phyloP scores from a whole-genome alignment of 2,113 vertebrate species.

The Cyprinodon tularosa region DNA sequence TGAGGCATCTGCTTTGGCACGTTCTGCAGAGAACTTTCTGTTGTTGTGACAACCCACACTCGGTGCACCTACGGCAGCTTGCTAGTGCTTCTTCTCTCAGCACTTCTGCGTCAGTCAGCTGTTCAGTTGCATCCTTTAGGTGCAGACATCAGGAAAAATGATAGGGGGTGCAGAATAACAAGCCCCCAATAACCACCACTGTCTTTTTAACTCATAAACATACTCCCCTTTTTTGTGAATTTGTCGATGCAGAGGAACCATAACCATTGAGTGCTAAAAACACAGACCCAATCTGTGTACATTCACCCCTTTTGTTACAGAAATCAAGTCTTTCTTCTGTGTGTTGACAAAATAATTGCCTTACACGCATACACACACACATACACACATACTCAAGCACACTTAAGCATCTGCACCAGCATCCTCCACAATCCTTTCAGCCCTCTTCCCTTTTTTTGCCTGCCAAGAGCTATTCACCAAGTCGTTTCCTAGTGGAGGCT shows the following conservation, averaged over 20 bases:
- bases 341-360: slow-evolving; percentile 64
- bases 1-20: slow-evolving; percentile 19
- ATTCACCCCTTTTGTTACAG: slow-evolving; percentile 65
- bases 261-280: slow-evolving; percentile 70
- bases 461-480: slow-evolving; percentile 17
- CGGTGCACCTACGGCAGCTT: slow-evolving; percentile 1
- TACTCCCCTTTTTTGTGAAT: slow-evolving; percentile 35
- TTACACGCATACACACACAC: background rate
- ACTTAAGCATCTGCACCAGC: slow-evolving; percentile 28
- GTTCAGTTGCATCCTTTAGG: slow-evolving; percentile 26
- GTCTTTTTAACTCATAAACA: background rate
- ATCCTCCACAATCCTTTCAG: slow-evolving; percentile 25
- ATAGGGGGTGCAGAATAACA: slow-evolving; percentile 55
- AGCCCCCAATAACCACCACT: background rate
- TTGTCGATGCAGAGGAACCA: slow-evolving; percentile 50
- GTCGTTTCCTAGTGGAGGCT: slow-evolving; percentile 58
- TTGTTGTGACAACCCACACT: slow-evolving; percentile 31
- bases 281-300: slow-evolving; percentile 67
- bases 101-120: slow-evolving; percentile 36
- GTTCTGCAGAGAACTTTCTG: slow-evolving; percentile 10
- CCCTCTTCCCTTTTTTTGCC: slow-evolving; percentile 13
- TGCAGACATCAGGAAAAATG: slow-evolving; percentile 42
- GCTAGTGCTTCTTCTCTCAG: background rate
- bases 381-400: slow-evolving; percentile 3
- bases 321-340: slow-evolving; percentile 68